Evolutionary conservation across 2,113 vertebrate genomes (phyloP).

Genomic region (Ptilorrhoa leucosticta): DNA sequence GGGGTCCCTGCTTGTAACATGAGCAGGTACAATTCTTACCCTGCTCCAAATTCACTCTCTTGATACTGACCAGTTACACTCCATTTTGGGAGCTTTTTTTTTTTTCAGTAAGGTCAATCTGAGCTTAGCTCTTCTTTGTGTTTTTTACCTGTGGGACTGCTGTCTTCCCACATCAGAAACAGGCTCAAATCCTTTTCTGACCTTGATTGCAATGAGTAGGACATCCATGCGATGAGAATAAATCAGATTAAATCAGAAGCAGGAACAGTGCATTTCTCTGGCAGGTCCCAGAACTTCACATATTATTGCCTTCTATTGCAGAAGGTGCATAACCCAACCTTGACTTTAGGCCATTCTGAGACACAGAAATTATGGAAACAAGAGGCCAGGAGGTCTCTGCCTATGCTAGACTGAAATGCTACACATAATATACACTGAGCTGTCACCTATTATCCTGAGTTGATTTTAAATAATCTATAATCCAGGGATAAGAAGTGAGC

Average conservation of each 20-base stretch:
- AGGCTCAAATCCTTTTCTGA: constrained; percentile 14
- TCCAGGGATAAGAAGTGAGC: constrained; percentile 16
- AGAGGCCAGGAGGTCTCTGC: neutral
- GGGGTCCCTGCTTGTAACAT: neutral
- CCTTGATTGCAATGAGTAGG: constrained; percentile 2
- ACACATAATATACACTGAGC: neutral
- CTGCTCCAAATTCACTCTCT: neutral
- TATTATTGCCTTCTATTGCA: neutral
- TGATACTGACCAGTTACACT: neutral
- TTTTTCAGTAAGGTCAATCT: neutral
- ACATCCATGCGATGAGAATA: neutral
- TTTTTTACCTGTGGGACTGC: neutral
- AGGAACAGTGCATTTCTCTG: neutral
- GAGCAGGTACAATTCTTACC: neutral
- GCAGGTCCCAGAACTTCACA: neutral
- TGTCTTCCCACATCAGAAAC: constrained; percentile 10
- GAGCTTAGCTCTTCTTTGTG: neutral
- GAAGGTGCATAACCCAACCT: neutral
- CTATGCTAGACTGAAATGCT: neutral
- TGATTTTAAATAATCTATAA: constrained; percentile 46
- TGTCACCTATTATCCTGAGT: constrained; percentile 23
- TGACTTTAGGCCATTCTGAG: neutral
- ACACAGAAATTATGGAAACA: neutral
- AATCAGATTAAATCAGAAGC: constrained; percentile 3
- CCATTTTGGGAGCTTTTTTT: neutral